phyloP scores from a whole-genome alignment of 2,888 invertebrate genomes.

The Ophraella communa region DNA sequence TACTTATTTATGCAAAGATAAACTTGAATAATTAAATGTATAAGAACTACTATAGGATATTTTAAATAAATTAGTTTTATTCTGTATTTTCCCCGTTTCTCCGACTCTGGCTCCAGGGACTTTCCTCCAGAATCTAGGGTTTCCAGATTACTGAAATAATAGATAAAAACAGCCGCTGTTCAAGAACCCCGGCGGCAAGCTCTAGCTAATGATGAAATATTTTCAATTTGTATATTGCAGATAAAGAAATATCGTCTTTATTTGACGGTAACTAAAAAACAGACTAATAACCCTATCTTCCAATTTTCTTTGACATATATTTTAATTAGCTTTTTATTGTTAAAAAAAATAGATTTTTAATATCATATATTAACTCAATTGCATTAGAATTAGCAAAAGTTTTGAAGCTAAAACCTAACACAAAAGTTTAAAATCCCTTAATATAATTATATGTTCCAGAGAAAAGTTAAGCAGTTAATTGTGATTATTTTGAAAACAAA shows the following conservation, averaged over 20 bases:
- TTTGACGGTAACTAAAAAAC: slow-evolving; percentile 9
- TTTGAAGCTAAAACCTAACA: too few relatives aligned
- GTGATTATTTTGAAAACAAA: too few relatives aligned
- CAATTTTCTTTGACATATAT: background rate
- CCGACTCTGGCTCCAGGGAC: slow-evolving; percentile 21
- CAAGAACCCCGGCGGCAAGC: slow-evolving; percentile 6
- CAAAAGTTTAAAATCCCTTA: too few relatives aligned
- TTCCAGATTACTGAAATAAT: slow-evolving; percentile 29
- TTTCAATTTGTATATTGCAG: slow-evolving; percentile 18
- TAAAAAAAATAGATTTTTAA: too few relatives aligned
- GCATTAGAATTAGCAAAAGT: too few relatives aligned
- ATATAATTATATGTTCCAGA: too few relatives aligned
- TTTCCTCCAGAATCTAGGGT: slow-evolving; percentile 20
- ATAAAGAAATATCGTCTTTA: slow-evolving; percentile 10
- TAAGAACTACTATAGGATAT: background rate
- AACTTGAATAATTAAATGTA: too few relatives aligned
- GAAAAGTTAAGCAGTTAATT: too few relatives aligned
- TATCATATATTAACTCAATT: too few relatives aligned
- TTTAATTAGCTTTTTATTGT: background rate
- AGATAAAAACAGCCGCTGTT: slow-evolving; percentile 27
- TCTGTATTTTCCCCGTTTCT: background rate
- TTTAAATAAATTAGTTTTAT: background rate
- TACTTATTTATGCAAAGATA: too few relatives aligned
- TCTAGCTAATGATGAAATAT: slow-evolving; percentile 21
- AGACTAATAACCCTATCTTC: background rate